These are phyloP conservation scores for Rosalia funebris DNA, from an alignment of 2,888 invertebrate genomes.

Conservation along the genomic window DNA sequence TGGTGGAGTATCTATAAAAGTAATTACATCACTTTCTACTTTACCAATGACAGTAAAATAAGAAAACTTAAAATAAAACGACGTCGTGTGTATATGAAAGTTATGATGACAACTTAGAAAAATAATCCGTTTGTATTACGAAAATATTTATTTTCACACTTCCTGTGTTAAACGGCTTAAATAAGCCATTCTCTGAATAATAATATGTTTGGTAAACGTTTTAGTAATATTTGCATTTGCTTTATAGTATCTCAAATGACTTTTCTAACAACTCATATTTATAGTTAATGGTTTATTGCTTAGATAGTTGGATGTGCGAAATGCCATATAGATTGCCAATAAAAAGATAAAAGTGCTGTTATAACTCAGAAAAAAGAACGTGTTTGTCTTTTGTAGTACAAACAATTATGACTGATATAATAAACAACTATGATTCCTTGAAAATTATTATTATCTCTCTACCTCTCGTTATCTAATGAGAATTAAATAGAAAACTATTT, in stretches of 20 bases:
- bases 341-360: no score
- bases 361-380: no score
- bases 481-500: no score
- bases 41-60: not conserved
- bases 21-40: no score
- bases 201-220: not conserved
- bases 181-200: not conserved
- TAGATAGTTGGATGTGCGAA: not conserved
- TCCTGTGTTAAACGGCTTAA: not conserved
- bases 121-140: not conserved
- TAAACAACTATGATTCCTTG: no score
- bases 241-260: not conserved
- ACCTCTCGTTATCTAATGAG: no score
- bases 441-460: no score
- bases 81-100: no score
- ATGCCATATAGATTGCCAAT: no score
- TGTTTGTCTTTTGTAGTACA: no score
- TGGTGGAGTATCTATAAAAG: no score
- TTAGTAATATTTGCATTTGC: not conserved
- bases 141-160: slow-evolving; percentile 1
- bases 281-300: not conserved
- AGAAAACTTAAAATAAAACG: not conserved
- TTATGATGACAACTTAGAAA: not conserved
- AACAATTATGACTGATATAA: no score
- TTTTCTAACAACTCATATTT: not conserved